These are phyloP conservation scores for Sussaba pulchella DNA, from an alignment of 2,888 invertebrate genomes.

Conservation along the genomic window DNA sequence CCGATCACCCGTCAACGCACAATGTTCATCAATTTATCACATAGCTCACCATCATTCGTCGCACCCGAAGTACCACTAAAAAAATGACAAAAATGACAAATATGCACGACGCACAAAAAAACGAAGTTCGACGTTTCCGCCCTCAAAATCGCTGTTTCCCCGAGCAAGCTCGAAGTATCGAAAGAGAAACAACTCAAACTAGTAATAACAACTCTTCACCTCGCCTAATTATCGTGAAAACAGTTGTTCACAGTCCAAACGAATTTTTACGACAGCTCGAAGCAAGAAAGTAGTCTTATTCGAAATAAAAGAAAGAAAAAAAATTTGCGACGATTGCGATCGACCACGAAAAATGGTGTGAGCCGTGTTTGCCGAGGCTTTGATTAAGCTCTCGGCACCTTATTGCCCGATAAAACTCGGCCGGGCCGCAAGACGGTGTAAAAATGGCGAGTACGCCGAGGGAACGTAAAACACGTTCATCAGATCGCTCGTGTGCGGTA, in stretches of 20 bases:
- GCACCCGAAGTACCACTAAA: neutral
- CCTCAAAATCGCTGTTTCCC: neutral
- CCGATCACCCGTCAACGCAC: constrained; percentile 62
- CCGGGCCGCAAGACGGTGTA: neutral
- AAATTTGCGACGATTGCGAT: constrained; percentile 16
- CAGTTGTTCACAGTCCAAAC: neutral
- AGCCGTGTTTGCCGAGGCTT: constrained; percentile 73
- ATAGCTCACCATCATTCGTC: constrained; percentile 48
- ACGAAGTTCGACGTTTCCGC: neutral
- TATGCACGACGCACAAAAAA: neutral
- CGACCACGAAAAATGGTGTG: constrained; percentile 60
- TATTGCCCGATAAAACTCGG: constrained; percentile 57
- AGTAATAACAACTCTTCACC: neutral
- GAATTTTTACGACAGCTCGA: neutral
- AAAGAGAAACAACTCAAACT: neutral
- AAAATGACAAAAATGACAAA: too few relatives aligned
- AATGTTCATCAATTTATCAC: constrained; percentile 64
- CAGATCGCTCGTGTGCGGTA: neutral
- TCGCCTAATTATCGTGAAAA: neutral
- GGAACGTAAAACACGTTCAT: constrained; percentile 3
- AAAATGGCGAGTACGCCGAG: neutral
- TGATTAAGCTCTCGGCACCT: constrained; percentile 70
- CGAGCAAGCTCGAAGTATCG: neutral
- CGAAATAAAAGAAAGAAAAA: constrained; percentile 12
- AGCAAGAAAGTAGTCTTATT: too few relatives aligned